These are phyloP conservation scores for Noctua comes DNA, from an alignment of 2,888 invertebrate genomes.

Conservation along the genomic window DNA sequence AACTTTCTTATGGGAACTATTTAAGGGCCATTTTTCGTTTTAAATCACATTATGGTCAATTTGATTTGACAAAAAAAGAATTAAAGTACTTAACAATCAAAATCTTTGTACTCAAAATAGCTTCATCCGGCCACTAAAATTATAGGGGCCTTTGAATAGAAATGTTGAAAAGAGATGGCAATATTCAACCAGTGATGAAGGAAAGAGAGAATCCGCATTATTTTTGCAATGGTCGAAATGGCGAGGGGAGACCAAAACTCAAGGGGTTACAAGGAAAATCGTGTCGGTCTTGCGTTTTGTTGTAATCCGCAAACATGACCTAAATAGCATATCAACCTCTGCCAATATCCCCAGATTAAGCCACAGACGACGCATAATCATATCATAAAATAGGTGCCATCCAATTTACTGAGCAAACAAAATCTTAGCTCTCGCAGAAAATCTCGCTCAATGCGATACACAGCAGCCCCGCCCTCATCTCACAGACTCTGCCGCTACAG, in stretches of 20 bases:
- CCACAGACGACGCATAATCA: constrained; percentile 39
- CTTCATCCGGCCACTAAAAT: constrained; percentile 61
- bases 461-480: constrained; percentile 50
- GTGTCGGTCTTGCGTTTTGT: not conserved
- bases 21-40: constrained; percentile 25
- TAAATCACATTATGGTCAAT: constrained; percentile 40
- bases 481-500: constrained; percentile 44
- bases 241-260: constrained; percentile 1
- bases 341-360: constrained; percentile 31
- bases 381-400: constrained; percentile 41
- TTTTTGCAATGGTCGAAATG: constrained; percentile 32
- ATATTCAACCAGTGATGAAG: not conserved
- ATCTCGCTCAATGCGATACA: constrained; percentile 14
- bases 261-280: constrained; percentile 10
- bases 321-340: constrained; percentile 14
- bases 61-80: constrained; percentile 57
- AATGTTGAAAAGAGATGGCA: constrained; percentile 45
- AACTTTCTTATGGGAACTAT: constrained; percentile 2
- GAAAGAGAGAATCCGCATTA: constrained; percentile 16
- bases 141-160: constrained; percentile 62
- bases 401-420: constrained; percentile 65
- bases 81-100: constrained; percentile 39
- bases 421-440: constrained; percentile 28
- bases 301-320: constrained; percentile 14
- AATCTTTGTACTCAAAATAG: constrained; percentile 58